Percentiles rank a stretch among this genome's conserved stretches.
These are phyloP conservation scores for Heliconius sara DNA, from an alignment of 2,888 invertebrate genomes.

Conservation along the genomic window DNA sequence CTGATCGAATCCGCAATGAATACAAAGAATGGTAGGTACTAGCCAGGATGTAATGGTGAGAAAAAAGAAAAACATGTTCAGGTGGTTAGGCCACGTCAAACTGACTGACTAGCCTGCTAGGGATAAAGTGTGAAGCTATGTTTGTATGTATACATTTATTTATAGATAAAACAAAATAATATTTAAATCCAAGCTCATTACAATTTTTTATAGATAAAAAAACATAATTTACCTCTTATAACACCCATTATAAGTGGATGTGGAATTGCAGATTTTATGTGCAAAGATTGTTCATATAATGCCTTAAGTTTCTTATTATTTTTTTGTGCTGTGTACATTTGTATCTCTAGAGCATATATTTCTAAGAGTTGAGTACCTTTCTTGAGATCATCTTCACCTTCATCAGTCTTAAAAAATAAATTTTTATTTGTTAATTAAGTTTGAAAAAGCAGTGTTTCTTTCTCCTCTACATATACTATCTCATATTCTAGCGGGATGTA, in stretches of 20 bases:
- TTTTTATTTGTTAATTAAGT: background rate
- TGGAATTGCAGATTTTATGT: constrained; percentile 99
- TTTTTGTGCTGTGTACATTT: constrained; percentile 99
- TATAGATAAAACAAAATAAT: too few species aligned
- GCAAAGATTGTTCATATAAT: constrained; percentile 98
- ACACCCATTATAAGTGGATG: constrained; percentile 99
- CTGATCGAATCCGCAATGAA: too few species aligned
- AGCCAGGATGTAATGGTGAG: too few species aligned
- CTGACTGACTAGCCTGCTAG: too few species aligned
- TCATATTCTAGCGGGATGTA: too few species aligned
- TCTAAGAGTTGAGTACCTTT: constrained; percentile 99
- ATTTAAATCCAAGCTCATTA: background rate
- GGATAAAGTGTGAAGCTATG: too few species aligned
- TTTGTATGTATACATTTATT: too few species aligned
- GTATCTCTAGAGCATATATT: constrained; percentile 99
- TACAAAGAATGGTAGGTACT: too few species aligned
- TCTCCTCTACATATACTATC: too few species aligned
- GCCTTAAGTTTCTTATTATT: constrained; percentile 99
- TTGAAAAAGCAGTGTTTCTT: too few species aligned
- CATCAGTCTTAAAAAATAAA: constrained; percentile 89
- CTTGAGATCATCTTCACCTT: constrained; percentile 98
- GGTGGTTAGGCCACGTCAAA: too few species aligned
- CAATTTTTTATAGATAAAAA: background rate
- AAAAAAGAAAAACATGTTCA: too few species aligned
- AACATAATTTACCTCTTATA: constrained; percentile 89